Base-by-base conservation (phyloP, 2,797 vertebrate genomes). In the Aeoliscus strigatus region DNA sequence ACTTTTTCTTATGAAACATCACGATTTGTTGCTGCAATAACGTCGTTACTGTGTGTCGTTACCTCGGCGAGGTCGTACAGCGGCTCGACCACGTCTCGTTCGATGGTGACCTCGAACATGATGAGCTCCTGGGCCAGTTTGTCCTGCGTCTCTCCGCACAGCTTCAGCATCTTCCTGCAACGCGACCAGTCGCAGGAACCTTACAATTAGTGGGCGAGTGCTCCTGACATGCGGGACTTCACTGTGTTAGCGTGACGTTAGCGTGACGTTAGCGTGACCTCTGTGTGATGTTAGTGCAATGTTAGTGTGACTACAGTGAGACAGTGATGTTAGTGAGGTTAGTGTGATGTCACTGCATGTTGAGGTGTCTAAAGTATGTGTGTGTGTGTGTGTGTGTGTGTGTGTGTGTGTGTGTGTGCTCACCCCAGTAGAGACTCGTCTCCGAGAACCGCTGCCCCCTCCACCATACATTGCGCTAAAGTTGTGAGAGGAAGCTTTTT, bases 121-220 rank as follows among this genome's bases (percentile, higher is more conserved):
- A 94, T 91, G 33, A 98, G 91, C 77, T 97, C 94, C 83, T 94
- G 93, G 0, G 94, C 92, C 67, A 99, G 68, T 44, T 88, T 94
- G 75, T 98, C 94, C 51, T 98, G 94, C 0, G 92, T 91, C 55
- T 97, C 95, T 1, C 95, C 96, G 1, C 94, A 94, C 14, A 97
- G 66, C 51, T 90, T 90, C 78, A 98, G 88, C 96, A 98, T 98
- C 86, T 94, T 98, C 73, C 96, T 98, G 85, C n/a, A n/a, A n/a
- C n/a, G n/a, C n/a, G n/a, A n/a, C n/a, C n/a, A n/a, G n/a, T n/a
- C n/a, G n/a, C n/a, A n/a, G n/a, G n/a, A n/a, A n/a, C n/a, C n/a
- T n/a, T n/a, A n/a, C n/a, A n/a, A n/a, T n/a, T n/a, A n/a, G n/a
- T n/a, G n/a, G n/a, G n/a, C n/a, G n/a, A n/a, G n/a, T n/a, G n/a